Conservation (phyloP, 2,113 vertebrate genomes). For the Caloenas nicobarica region DNA sequence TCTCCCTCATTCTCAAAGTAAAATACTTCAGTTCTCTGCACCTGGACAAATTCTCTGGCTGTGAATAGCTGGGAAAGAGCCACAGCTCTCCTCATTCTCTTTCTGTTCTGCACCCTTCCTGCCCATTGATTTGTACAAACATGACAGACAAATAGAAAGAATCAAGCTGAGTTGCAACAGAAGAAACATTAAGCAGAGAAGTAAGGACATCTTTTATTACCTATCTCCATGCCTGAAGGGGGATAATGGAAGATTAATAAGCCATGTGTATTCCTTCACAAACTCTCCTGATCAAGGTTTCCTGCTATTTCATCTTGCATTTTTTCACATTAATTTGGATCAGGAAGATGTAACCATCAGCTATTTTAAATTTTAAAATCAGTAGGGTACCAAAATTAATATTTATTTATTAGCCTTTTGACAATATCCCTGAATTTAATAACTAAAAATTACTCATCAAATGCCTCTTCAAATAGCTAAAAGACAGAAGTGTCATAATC, state of each 20-base stretch:
- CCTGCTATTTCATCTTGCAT: background rate
- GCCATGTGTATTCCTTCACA: background rate
- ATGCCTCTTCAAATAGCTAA: background rate
- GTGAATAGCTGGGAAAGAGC: background rate
- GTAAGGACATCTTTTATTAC: background rate
- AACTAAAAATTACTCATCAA: background rate
- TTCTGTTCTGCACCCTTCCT: background rate
- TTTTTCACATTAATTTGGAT: background rate
- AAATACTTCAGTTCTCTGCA: background rate
- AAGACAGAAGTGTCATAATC: background rate
- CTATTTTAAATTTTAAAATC: background rate
- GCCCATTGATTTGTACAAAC: background rate
- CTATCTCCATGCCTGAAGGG: background rate
- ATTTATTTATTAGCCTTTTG: background rate
- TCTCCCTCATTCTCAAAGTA: background rate
- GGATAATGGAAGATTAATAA: background rate
- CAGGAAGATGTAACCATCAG: background rate
- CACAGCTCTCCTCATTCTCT: background rate
- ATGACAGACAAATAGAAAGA: background rate
- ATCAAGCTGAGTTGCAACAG: background rate
- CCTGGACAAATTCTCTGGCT: background rate
- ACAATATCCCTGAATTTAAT: background rate
- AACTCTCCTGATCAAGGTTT: background rate
- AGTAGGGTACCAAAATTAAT: background rate
- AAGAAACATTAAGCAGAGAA: background rate